Conservation (phyloP, 2,888 invertebrate species). For the Pristionchus entomophagus region DNA sequence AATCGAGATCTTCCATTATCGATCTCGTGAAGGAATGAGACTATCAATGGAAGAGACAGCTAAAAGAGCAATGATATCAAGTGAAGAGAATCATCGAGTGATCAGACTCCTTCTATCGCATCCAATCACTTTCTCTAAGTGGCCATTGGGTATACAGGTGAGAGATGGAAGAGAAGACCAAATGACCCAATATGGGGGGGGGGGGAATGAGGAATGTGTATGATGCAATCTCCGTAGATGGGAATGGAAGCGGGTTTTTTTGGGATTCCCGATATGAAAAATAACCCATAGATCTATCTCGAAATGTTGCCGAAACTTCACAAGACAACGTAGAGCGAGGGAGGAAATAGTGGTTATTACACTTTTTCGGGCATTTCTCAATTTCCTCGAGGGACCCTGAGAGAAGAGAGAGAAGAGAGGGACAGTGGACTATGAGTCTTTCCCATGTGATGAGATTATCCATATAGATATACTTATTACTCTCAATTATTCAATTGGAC, state of each 20-base stretch:
- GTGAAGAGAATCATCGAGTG: conserved; percentile 8
- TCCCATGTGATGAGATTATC: not conserved
- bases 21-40: conserved; percentile 5
- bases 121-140: conserved; percentile 10
- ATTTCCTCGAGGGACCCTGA: conserved; percentile 5
- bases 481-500: too few relatives aligned
- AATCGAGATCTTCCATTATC: not conserved
- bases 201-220: not conserved
- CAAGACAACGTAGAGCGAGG: not conserved
- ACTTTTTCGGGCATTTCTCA: conserved; percentile 23
- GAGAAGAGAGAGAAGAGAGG: not conserved
- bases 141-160: conserved; percentile 41
- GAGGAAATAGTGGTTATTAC: conserved; percentile 9
- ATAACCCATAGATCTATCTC: not conserved
- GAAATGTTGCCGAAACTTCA: not conserved
- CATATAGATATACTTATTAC: not conserved
- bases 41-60: not conserved
- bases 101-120: not conserved
- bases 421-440: not conserved
- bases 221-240: too few relatives aligned
- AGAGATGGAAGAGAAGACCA: not conserved
- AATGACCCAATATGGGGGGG: not conserved
- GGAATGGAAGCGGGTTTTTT: too few relatives aligned
- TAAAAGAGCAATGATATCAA: not conserved
- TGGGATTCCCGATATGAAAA: not conserved